Conservation (phyloP, 1,140 invertebrate species). For the Camponotus vicinus region DNA sequence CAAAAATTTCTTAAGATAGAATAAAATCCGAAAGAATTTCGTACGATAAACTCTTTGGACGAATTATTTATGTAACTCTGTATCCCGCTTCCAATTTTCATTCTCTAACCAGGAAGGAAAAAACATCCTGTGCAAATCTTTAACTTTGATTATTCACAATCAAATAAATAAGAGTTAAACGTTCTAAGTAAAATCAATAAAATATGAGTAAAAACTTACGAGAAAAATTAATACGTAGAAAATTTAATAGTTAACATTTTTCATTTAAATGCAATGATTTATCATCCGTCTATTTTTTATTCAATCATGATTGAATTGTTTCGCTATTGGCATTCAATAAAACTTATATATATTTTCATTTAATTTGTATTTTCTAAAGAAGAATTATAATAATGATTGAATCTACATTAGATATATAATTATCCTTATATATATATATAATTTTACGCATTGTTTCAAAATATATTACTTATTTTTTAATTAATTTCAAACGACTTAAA, state of each 20-base stretch:
- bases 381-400: neutral
- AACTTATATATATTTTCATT: conserved; percentile 26
- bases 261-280: neutral
- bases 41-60: conserved; percentile 19
- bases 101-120: neutral
- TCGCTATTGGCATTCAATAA: conserved; percentile 3
- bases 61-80: conserved; percentile 21
- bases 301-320: conserved; percentile 11
- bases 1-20: conserved; percentile 51
- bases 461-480: conserved; percentile 9
- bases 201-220: neutral
- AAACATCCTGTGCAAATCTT: neutral
- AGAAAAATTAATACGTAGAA: neutral
- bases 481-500: neutral
- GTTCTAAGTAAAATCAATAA: neutral
- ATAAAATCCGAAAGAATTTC: conserved; percentile 57
- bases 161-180: neutral
- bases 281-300: neutral
- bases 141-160: neutral
- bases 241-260: neutral
- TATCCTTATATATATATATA: neutral
- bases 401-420: no score
- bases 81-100: conserved; percentile 33
- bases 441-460: neutral
- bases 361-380: neutral